phyloP scores from a whole-genome alignment of 2,797 vertebrate genomes.

The Gephyroberyx darwinii region DNA sequence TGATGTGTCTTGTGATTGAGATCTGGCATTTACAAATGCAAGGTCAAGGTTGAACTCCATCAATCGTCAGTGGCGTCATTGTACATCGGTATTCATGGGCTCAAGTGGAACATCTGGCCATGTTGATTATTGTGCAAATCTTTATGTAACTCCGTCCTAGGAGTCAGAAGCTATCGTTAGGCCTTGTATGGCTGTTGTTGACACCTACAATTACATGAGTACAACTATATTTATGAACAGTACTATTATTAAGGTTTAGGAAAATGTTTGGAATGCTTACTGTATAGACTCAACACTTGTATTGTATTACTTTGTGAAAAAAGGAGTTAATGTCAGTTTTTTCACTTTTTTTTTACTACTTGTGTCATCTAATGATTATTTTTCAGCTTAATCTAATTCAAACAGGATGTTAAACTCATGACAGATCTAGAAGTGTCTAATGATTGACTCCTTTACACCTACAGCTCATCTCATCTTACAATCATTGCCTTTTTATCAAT shows the following conservation, averaged over 20 bases:
- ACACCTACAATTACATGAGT: conserved; percentile 48
- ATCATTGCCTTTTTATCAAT: conserved; percentile 1
- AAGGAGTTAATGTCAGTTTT: too few species aligned
- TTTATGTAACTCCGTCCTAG: not conserved
- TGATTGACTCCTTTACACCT: not conserved
- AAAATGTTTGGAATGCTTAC: conserved; percentile 63
- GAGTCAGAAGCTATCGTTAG: not conserved
- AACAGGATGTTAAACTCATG: not conserved
- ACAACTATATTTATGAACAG: not conserved
- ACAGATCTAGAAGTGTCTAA: not conserved
- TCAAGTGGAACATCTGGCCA: not conserved
- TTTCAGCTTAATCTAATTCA: not conserved
- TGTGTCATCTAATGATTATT: not conserved
- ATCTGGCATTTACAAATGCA: not conserved
- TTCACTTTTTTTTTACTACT: not conserved
- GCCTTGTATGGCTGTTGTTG: not conserved
- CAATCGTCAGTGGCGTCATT: not conserved
- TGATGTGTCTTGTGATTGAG: not conserved
- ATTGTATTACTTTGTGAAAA: not conserved
- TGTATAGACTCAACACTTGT: conserved; percentile 11
- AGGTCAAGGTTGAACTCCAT: not conserved
- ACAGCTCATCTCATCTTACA: not conserved
- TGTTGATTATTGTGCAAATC: not conserved
- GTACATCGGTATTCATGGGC: too few species aligned
- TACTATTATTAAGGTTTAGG: conserved; percentile 47